Evolutionary conservation across 2,888 invertebrate species (phyloP), one percentile per base, ranked within the genome.

Genomic region (Tetragnatha montana): DNA sequence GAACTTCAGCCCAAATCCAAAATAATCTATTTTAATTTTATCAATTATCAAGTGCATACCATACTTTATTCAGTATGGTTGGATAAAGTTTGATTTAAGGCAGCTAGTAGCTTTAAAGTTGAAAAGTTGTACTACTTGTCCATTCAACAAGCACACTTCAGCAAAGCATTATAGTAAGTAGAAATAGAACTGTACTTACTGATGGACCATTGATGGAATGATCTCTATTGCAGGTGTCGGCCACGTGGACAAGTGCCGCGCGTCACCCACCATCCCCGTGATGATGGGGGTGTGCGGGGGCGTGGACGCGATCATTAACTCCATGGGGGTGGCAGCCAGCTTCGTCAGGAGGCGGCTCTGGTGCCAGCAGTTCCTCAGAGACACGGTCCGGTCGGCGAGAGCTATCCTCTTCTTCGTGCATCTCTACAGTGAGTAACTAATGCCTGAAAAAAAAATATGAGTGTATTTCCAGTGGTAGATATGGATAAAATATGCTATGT

Each of bases 361-460:
- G 17, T 35, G 47, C n/a, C 19, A 51, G 8, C 51, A 82, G 22
- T 6, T 1, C 10, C 10, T 82, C 0, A 71, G 17, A 12, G 82
- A 82, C 60, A 14, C 51, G 12, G 17, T 35, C 21, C 73, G 82
- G 50, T n/a, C 60, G 6, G 35, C 10, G 0, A 22, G 82, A n/a
- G 8, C 74, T 12, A 50, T 71, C 21, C 51, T 82, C 10, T 74
- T 82, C 70, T 82, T 82, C 74, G 22, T 82, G 8, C 82, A 82
- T n/a, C n/a, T 51, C 6, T 82, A 82, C 17, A 21, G 82, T 82
- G 51, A 73, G 82, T 35, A 35, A 35, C n/a, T n/a, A n/a, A n/a
- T n/a, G n/a, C n/a, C n/a, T n/a, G n/a, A n/a, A n/a, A n/a, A n/a
- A n/a, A n/a, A n/a, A n/a, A n/a, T n/a, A 35, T 35, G 35, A 35